phyloP scores from a whole-genome alignment of 2,888 invertebrate species.

The Lepetodrilus schrolli region DNA sequence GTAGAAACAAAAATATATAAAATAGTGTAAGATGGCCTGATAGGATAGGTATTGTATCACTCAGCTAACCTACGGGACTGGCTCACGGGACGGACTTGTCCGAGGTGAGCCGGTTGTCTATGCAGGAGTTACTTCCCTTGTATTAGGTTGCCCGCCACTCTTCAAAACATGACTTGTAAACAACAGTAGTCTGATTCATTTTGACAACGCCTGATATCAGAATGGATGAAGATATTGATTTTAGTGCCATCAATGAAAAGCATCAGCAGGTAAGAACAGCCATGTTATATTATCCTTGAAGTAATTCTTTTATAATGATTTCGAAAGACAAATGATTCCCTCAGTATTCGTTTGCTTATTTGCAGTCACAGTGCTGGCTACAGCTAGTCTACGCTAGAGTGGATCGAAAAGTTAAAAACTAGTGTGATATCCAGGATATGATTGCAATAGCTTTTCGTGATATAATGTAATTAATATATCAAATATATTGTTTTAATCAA shows the following conservation, averaged over 20 bases:
- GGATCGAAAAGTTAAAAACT: too few relatives aligned
- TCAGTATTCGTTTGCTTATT: too few relatives aligned
- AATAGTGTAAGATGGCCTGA: background rate
- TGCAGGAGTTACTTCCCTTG: background rate
- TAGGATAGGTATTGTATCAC: too few relatives aligned
- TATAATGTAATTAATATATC: background rate
- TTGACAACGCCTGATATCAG: background rate
- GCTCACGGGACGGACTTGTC: too few relatives aligned
- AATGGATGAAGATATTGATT: background rate
- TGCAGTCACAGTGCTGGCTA: too few relatives aligned
- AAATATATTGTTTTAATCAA: too few relatives aligned
- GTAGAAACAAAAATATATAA: background rate
- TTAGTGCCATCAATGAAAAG: conserved; percentile 12
- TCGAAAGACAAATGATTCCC: too few relatives aligned
- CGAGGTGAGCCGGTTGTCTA: background rate
- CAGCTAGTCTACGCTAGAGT: too few relatives aligned
- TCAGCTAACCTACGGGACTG: too few relatives aligned
- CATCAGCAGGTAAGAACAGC: background rate
- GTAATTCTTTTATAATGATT: too few relatives aligned
- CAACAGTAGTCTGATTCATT: background rate
- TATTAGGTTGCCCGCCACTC: background rate
- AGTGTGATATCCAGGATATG: too few relatives aligned
- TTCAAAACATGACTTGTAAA: background rate
- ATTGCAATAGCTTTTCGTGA: background rate
- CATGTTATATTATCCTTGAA: background rate